These are phyloP conservation scores for Doryteuthis pealeii DNA, from an alignment of 1,140 invertebrate genomes.

Conservation along the genomic window DNA sequence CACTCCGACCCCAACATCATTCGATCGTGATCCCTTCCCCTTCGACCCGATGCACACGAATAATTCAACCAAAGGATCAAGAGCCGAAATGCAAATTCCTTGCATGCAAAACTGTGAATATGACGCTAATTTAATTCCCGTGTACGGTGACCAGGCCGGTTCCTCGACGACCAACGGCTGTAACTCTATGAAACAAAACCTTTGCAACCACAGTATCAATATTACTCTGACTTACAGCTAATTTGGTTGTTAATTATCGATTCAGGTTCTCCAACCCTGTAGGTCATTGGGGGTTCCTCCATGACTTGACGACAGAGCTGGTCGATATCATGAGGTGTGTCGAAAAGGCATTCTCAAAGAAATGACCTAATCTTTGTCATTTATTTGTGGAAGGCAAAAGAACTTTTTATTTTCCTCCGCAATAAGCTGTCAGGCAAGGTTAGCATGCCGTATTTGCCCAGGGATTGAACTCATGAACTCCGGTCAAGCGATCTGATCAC, in stretches of 20 bases:
- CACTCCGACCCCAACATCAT: neutral
- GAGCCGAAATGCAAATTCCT: slow-evolving; percentile 1
- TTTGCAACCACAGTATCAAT: slow-evolving; percentile 53
- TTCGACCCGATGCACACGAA: slow-evolving; percentile 10
- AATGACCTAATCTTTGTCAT: neutral
- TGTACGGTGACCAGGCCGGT: slow-evolving; percentile 5
- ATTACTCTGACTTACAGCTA: slow-evolving; percentile 55
- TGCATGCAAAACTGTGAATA: slow-evolving; percentile 8
- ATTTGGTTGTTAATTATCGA: neutral
- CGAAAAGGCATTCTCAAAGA: too few species aligned
- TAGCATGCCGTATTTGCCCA: too few species aligned
- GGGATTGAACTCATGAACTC: too few species aligned
- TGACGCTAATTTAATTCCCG: slow-evolving; percentile 1
- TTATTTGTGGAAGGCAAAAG: neutral
- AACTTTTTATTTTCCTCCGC: neutral
- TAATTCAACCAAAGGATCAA: neutral
- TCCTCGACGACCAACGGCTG: slow-evolving; percentile 1
- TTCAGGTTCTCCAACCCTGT: too few species aligned
- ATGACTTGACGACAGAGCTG: slow-evolving; percentile 11
- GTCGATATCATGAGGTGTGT: neutral
- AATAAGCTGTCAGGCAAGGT: too few species aligned
- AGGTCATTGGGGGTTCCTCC: too few species aligned
- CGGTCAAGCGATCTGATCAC: too few species aligned
- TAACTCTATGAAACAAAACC: slow-evolving; percentile 25
- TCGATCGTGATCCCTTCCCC: neutral